Base-by-base conservation (phyloP, 2,113 vertebrate species). In the Osmerus mordax region DNA sequence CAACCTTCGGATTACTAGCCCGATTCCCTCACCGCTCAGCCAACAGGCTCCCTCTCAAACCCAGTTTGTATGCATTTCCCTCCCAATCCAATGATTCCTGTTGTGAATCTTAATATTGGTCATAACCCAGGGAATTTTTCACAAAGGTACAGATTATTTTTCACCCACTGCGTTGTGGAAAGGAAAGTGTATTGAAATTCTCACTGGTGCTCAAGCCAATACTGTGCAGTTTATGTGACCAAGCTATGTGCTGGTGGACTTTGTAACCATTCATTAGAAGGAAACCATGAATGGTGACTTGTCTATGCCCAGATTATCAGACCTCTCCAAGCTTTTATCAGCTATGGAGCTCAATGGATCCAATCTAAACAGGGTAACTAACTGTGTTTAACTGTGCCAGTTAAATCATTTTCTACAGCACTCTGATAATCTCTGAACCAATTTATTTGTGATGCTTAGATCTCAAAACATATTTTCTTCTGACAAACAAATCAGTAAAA, bases 91-190 rank as follows among this genome's bases (percentile, higher is more conserved):
- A 81, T 67, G 80, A 54, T 71, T 72, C 76, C 74, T 77, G 80
- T 78, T 78, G 79, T 83, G 82, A 79, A 82, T 74, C 51, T 67
- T 60, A 47, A 47, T 47, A 74, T 70, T 65, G 21, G 71, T 75
- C 74, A 70, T 76, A 71, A 32, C 67, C 78, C 75, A 54, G 59
- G 28, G 67, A 80, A 72, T 71, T 51, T 71, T 72, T 47, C 41
- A 47, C 41, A 75, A 88, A 86, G 86, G 84, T 88, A 86, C 86
- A 75, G 55, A 72, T 84, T 82, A 68, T 79, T 73, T 56, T 78
- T 67, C 62, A 66, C 61, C 69, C 36, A 65, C 72, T 75, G 76
- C 75, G 65, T 80, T 67, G 62, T 81, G 69, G 63, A 19, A 36
- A 47, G 41, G 9, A 47, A 47, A 47, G 41, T 12, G 41, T 47